Conservation (phyloP, 2,113 vertebrate genomes). For the Phyllostomus discolor region DNA sequence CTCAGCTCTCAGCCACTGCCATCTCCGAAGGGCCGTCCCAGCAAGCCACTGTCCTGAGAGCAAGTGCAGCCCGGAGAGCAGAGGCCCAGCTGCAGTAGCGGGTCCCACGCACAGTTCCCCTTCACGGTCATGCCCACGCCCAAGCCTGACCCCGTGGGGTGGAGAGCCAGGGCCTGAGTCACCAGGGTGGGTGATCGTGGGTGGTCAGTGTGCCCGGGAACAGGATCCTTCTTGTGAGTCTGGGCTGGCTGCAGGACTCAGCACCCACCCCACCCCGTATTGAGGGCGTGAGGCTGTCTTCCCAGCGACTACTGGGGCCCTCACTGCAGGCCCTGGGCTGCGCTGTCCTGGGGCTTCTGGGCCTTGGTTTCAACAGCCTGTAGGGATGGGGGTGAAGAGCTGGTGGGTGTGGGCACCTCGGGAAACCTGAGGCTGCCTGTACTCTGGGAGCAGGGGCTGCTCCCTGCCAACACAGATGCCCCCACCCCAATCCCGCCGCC, state of each 20-base stretch:
- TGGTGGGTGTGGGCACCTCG: background rate
- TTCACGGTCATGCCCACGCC: background rate
- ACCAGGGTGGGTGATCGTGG: background rate
- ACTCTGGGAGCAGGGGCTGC: background rate
- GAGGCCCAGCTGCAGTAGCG: background rate
- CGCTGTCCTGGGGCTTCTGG: background rate
- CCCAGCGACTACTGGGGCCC: background rate
- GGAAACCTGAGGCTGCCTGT: background rate
- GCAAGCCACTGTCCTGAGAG: background rate
- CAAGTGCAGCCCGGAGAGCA: background rate
- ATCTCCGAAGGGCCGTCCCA: background rate
- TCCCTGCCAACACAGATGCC: background rate
- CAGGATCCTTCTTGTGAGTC: background rate
- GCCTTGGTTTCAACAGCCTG: background rate
- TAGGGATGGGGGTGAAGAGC: background rate
- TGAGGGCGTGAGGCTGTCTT: background rate
- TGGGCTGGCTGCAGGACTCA: background rate
- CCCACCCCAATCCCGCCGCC: background rate
- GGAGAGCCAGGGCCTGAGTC: background rate
- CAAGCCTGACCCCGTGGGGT: background rate
- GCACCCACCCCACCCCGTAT: background rate
- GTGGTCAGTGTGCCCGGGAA: background rate
- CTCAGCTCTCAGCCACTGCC: background rate
- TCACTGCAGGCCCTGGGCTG: background rate
- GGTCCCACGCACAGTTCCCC: background rate